These are phyloP conservation scores for Malthinus flaveolus DNA, from an alignment of 2,888 invertebrate genomes.

Conservation along the genomic window DNA sequence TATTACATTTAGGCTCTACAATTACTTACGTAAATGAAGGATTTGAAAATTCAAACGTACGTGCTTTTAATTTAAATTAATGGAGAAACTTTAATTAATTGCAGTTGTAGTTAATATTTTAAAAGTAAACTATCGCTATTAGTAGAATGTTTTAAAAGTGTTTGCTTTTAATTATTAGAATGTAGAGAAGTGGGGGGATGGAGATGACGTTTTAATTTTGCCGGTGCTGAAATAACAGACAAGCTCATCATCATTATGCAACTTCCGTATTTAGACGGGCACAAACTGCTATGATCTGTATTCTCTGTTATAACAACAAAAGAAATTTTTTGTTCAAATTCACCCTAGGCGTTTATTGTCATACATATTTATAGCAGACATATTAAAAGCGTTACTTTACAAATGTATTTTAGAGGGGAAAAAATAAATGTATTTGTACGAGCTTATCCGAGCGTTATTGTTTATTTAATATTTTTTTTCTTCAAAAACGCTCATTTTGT, in stretches of 20 bases:
- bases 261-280: conserved; percentile 9
- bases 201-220: conserved; percentile 21
- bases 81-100: too few relatives aligned
- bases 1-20: conserved; percentile 18
- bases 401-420: neutral
- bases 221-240: conserved; percentile 19
- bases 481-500: too few relatives aligned
- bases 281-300: conserved; percentile 13
- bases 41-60: conserved; percentile 6
- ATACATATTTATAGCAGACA: conserved; percentile 3
- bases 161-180: conserved; percentile 23
- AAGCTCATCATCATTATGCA: conserved; percentile 18
- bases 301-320: conserved; percentile 11
- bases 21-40: conserved; percentile 13
- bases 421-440: conserved; percentile 1
- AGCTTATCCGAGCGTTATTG: conserved; percentile 4
- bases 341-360: conserved; percentile 4
- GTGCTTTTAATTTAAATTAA: too few relatives aligned
- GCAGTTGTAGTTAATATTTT: too few relatives aligned
- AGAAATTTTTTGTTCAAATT: conserved; percentile 8
- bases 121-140: neutral
- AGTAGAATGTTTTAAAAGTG: conserved; percentile 7
- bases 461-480: conserved; percentile 1
- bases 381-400: neutral
- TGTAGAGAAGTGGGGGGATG: neutral